Evolutionary conservation across 2,113 vertebrate genomes (phyloP).

Genomic region (Equus quagga): DNA sequence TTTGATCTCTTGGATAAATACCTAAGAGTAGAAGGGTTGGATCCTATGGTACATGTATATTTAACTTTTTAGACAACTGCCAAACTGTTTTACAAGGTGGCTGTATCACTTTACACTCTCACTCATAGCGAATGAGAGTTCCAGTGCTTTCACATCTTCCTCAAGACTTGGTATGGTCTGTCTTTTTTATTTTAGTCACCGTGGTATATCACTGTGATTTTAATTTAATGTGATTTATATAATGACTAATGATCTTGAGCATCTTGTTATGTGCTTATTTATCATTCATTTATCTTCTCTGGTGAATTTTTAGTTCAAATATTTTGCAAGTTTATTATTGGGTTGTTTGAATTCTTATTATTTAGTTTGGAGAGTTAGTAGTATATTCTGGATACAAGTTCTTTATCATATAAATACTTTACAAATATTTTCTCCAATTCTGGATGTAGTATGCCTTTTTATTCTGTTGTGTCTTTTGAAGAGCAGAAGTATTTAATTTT

Average conservation of each 20-base stretch:
- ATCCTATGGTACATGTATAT: not conserved
- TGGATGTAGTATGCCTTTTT: not conserved
- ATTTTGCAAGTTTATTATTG: not conserved
- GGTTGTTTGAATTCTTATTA: not conserved
- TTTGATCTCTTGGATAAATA: not conserved
- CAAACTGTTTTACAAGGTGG: not conserved
- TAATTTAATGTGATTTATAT: too few species aligned
- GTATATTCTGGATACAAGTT: not conserved
- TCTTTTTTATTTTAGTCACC: too few species aligned
- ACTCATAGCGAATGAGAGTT: too few species aligned
- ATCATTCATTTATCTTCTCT: too few species aligned
- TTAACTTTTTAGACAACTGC: not conserved
- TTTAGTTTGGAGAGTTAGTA: not conserved
- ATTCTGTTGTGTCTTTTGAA: not conserved
- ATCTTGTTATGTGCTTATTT: too few species aligned
- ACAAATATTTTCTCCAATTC: not conserved
- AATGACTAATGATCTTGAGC: too few species aligned
- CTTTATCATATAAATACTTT: not conserved
- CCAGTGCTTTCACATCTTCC: too few species aligned
- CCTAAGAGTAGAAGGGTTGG: not conserved
- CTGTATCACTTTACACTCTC: not conserved
- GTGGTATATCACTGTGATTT: too few species aligned
- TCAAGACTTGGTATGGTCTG: too few species aligned
- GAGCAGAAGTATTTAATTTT: not conserved
- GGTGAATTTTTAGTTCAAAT: not conserved